Percentiles rank a stretch among this genome's conserved stretches.
Conservation (phyloP, 2,113 vertebrate species). For the Monarcha castaneiventris region DNA sequence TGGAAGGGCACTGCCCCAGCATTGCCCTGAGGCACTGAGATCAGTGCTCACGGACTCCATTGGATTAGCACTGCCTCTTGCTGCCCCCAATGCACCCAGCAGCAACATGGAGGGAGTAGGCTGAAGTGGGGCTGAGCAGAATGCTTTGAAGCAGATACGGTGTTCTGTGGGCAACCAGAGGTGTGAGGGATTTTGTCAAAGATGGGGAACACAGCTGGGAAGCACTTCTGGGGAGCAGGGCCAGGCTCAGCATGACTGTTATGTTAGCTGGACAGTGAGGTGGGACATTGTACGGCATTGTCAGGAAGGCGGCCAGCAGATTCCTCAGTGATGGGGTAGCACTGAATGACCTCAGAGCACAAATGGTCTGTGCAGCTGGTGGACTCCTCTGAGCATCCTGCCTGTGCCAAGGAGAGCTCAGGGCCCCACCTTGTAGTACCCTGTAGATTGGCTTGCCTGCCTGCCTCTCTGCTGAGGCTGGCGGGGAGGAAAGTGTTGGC, state of each 20-base stretch:
- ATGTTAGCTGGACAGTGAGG: not conserved
- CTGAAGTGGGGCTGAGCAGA: not conserved
- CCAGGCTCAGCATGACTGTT: not conserved
- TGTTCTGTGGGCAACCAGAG: not conserved
- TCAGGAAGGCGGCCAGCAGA: conserved; percentile 44
- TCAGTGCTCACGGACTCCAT: not conserved
- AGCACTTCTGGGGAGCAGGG: not conserved
- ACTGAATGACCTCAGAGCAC: conserved; percentile 58
- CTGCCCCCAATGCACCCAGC: not conserved
- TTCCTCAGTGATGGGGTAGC: conserved; percentile 52
- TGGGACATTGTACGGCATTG: not conserved
- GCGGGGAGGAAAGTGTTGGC: not conserved
- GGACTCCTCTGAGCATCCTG: not conserved
- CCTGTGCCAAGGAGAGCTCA: not conserved
- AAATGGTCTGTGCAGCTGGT: conserved; percentile 57
- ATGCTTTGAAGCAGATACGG: not conserved
- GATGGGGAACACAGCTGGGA: not conserved
- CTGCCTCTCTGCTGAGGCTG: not conserved
- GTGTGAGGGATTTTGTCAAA: not conserved
- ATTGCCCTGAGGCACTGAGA: not conserved
- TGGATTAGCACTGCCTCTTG: not conserved
- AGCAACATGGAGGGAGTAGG: rapidly evolving
- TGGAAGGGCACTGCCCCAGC: not conserved
- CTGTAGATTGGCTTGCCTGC: not conserved
- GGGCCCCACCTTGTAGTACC: not conserved